Base-by-base conservation (phyloP, 2,113 vertebrate species). In the Castor canadensis region DNA sequence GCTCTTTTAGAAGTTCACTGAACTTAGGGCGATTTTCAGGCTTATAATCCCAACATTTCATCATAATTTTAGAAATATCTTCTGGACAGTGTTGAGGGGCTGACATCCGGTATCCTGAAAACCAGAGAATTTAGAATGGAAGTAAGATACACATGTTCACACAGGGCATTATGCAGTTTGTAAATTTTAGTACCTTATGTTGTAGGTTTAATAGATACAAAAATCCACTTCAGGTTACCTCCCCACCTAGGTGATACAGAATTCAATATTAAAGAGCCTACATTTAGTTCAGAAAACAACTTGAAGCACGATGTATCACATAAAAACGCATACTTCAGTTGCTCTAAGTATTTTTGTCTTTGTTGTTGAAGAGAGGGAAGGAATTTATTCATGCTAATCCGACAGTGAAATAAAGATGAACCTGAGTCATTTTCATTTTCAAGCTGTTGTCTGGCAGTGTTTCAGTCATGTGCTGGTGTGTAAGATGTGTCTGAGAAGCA, bases 71-170 rank as follows among this genome's bases (percentile, higher is more conserved):
- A 98, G 99, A 99, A 88, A 99, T 98, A 58, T 99, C 99, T 24
- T 99, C 99, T 72, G 99, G 99, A 96, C 99, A 99, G 92, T 99
- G 99, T 95, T 99, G 99, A 9, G 99, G 99, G 83, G 99, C 98
- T 77, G 99, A 98, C 99, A 99, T 99, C 96, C 99, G 98, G 98
- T 99, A 99, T 87, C 99, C 99, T 99, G 66, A 76, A 92, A 87
- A 62, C 77, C 62, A 96, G 30, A 93, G 83, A 32, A 6, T 87
- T 97, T 71, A 97, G 72, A 45, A 84, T 2, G 81, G 64, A 73
- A 28, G 15, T 38, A 32, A 69, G 81, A 47, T 10, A 28, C 0
- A 54, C 17, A 71, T 56, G 26, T 10, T 77, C 54, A 82, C 47
- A 43, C 0, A 38, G 5, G 56, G 19, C 22, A 26, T 30, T 1